Percentiles rank a stretch among this genome's conserved stretches.
Evolutionary conservation across 2,888 invertebrate species (phyloP).

Genomic region (Hyposoter didymator): DNA sequence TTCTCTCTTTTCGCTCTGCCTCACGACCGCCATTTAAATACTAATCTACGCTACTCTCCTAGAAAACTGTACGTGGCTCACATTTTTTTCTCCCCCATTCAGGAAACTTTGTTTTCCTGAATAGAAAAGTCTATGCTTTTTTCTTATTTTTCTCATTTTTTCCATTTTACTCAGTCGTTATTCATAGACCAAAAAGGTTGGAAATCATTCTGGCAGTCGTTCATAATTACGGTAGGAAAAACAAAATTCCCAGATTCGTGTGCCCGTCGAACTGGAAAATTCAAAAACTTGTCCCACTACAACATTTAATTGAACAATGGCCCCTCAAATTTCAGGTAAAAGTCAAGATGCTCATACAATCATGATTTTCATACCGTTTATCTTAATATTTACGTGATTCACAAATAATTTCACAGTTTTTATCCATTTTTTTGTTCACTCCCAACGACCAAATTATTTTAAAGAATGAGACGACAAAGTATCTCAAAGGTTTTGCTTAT

Average conservation of each 20-base stretch:
- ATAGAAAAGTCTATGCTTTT: background rate
- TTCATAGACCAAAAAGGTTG: background rate
- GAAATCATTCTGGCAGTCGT: background rate
- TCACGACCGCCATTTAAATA: slow-evolving; percentile 36
- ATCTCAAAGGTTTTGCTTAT: background rate
- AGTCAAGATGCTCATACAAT: background rate
- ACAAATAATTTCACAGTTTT: background rate
- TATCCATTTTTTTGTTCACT: background rate
- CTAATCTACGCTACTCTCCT: slow-evolving; percentile 26
- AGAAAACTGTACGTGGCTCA: slow-evolving; percentile 23
- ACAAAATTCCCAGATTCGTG: background rate
- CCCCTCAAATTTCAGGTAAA: background rate
- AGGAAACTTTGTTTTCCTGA: slow-evolving; percentile 4
- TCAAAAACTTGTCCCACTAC: background rate
- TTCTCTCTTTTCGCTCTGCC: background rate
- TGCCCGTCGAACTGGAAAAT: background rate
- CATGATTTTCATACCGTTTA: background rate
- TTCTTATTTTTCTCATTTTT: background rate
- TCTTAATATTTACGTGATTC: background rate
- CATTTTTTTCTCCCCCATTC: background rate
- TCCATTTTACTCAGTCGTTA: background rate
- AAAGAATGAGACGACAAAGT: background rate
- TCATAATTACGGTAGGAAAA: background rate
- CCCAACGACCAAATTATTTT: background rate
- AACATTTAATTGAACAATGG: background rate